Evolutionary conservation across 2,797 vertebrate genomes (phyloP).

Genomic region (Chrysocyon brachyurus): DNA sequence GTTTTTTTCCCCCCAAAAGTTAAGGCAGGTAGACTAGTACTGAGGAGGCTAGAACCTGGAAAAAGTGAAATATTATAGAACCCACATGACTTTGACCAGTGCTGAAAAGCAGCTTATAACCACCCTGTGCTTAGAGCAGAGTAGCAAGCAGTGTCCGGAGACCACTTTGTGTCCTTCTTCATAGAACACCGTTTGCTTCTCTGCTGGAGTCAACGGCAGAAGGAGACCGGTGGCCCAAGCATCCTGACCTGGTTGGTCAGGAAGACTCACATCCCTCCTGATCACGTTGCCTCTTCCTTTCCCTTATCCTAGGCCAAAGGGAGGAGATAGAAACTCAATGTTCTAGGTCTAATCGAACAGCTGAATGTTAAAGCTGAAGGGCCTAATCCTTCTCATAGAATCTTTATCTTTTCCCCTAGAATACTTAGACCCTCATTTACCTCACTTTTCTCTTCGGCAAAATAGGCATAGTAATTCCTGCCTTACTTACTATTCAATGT

Average conservation of each 20-base stretch:
- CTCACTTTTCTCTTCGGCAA: slow-evolving; percentile 15
- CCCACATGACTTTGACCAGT: background rate
- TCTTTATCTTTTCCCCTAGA: slow-evolving; percentile 5
- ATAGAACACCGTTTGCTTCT: background rate
- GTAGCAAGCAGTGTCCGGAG: background rate
- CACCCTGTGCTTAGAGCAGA: background rate
- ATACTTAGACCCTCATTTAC: background rate
- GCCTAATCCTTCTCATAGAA: background rate
- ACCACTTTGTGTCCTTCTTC: background rate
- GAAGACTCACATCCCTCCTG: background rate
- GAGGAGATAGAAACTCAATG: background rate
- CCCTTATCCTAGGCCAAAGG: background rate
- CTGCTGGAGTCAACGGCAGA: background rate
- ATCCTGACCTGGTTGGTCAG: background rate
- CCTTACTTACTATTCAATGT: background rate
- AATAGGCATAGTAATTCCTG: slow-evolving; percentile 13
- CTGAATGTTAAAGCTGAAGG: slow-evolving; percentile 1
- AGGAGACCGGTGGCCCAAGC: background rate
- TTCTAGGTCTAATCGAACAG: background rate
- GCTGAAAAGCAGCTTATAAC: background rate
- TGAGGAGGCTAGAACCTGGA: background rate
- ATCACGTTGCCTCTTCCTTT: background rate
- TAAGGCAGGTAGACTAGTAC: background rate
- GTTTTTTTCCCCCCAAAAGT: background rate
- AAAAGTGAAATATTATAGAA: slow-evolving; percentile 13